Base-by-base conservation (phyloP, 2,113 vertebrate species). In the Heloderma charlesbogerti region DNA sequence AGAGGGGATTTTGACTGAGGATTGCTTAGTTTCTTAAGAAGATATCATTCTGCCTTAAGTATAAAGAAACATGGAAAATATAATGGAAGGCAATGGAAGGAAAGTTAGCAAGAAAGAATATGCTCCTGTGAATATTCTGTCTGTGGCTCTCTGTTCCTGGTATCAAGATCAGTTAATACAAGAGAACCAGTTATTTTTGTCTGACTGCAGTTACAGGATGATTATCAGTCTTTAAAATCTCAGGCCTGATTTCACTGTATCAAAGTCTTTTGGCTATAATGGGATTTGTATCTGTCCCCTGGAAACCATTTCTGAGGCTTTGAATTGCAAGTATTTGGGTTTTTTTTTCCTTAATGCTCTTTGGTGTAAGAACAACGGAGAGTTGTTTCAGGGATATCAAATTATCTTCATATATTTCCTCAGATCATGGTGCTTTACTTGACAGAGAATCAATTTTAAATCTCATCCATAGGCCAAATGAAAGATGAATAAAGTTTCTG, bases 401-500 rank as follows among this genome's bases (percentile, higher is more conserved):
- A 84, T 94, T 92, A 85, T 91, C 86, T 94, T 89, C 87, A 80
- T 75, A 25, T 84, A 79, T 90, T 69, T 91, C 60, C n/a, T 93
- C 75, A 80, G n/a, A 82, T 94, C 31, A 63, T 25, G 29, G 66
- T 92, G 31, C 79, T 94, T 93, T 94, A 89, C 67, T 81, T 88
- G 83, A 93, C 79, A 91, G 66, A 91, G 89, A 91, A 95, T 91
- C 77, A 60, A 89, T 89, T 93, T 95, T 92, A 92, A 94, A 91
- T 92, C 54, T 88, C 60, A 88, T 84, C 80, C 37, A 90, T 67
- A 82, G 77, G 77, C 8, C 78, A 84, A 93, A 90, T 80, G 34
- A 90, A 83, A 93, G 87, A 92, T 81, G 51, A 78, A 25, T 80
- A 89, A 78, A 72, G 66, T 89, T 92, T n/a, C 83, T 93, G 81